A percentile compares a stretch with the other conserved stretches of the same genome.
These are phyloP conservation scores for Amblyornis subalaris DNA, from an alignment of 2,113 vertebrate genomes.

Conservation along the genomic window DNA sequence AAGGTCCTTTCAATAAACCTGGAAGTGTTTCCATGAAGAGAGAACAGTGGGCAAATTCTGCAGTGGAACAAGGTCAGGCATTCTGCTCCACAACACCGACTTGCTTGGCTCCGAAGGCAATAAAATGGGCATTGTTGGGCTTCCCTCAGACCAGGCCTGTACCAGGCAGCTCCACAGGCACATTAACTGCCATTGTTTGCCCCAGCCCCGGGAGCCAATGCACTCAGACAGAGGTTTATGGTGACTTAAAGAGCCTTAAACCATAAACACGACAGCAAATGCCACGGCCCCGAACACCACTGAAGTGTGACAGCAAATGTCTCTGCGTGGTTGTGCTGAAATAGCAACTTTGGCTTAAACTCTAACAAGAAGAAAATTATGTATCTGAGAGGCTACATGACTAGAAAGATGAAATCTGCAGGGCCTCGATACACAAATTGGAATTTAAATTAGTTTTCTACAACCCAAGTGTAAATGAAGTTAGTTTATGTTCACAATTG, in stretches of 20 bases:
- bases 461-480: background rate
- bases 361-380: background rate
- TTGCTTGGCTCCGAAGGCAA: background rate
- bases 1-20: background rate
- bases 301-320: background rate
- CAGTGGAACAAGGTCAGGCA: background rate
- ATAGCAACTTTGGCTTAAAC: background rate
- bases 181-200: background rate
- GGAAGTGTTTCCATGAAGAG: background rate
- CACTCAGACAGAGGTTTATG: background rate
- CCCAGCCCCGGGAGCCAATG: background rate
- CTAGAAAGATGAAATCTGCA: background rate
- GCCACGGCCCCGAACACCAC: fast-evolving
- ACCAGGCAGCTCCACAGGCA: conserved; percentile 3
- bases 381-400: background rate
- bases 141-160: background rate
- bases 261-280: background rate
- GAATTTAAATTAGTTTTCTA: background rate
- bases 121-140: background rate
- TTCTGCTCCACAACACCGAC: background rate
- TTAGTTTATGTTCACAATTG: background rate
- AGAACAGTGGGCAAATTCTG: background rate
- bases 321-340: background rate
- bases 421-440: fast-evolving
- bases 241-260: background rate